Conservation (phyloP, 2,888 invertebrate genomes). For the Drosophila niveifrons region DNA sequence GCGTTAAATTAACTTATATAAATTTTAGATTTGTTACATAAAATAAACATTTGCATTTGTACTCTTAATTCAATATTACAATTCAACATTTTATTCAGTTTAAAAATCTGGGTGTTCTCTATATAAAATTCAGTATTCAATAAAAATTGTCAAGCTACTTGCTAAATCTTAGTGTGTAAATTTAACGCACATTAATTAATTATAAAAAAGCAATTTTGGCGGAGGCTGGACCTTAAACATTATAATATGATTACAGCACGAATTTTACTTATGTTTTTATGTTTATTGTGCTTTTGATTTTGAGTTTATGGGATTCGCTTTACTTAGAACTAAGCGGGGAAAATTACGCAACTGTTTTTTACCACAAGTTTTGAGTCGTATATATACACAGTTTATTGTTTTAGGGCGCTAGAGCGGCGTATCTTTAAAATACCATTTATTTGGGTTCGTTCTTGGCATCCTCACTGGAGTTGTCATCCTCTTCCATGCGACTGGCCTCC, state of each 20-base stretch:
- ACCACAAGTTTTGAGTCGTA: constrained; percentile 44
- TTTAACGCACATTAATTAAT: constrained; percentile 20
- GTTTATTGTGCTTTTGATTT: constrained; percentile 24
- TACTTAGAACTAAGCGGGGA: constrained; percentile 27
- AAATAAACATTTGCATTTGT: too few relatives aligned
- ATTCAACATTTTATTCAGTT: constrained; percentile 65
- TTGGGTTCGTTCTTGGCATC: constrained; percentile 50
- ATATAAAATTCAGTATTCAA: constrained; percentile 43
- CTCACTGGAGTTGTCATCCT: constrained; percentile 69
- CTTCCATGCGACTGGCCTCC: constrained; percentile 66
- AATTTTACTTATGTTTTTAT: background rate
- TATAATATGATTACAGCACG: constrained; percentile 31
- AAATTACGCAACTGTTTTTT: constrained; percentile 33
- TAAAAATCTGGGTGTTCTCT: constrained; percentile 51
- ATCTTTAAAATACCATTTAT: constrained; percentile 19
- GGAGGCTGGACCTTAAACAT: constrained; percentile 12
- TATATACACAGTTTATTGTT: constrained; percentile 48
- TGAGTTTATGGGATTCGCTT: constrained; percentile 21
- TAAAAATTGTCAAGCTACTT: constrained; percentile 38
- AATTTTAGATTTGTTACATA: too few relatives aligned
- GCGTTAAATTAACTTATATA: too few relatives aligned
- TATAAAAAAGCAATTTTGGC: constrained; percentile 50
- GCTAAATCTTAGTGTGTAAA: constrained; percentile 24
- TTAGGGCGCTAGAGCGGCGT: background rate
- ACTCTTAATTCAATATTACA: constrained; percentile 32